Evolutionary conservation across 2,113 vertebrate species (phyloP).

Genomic region (Aepyceros melampus): DNA sequence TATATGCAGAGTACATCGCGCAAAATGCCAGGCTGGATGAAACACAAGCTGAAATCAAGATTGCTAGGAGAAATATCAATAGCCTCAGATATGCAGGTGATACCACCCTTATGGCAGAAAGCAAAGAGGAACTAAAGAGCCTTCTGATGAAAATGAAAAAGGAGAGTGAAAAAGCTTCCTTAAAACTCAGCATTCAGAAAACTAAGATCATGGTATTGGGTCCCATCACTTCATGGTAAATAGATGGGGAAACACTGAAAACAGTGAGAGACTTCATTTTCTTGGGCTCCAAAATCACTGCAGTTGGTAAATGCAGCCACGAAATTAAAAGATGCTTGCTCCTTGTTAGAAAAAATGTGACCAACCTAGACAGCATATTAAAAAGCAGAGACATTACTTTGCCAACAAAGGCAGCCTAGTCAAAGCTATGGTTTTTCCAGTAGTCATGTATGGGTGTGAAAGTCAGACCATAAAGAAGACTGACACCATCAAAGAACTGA

Average conservation of each 20-base stretch:
- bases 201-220: not conserved
- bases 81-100: not conserved
- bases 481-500: not conserved
- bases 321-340: not conserved
- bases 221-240: not conserved
- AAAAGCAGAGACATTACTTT: not conserved
- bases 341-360: not conserved
- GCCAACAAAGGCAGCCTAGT: not conserved
- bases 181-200: not conserved
- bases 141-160: not conserved
- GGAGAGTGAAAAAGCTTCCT: not conserved
- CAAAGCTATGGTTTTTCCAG: not conserved
- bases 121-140: not conserved
- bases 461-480: not conserved
- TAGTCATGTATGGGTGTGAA: not conserved
- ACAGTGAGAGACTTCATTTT: not conserved
- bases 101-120: not conserved
- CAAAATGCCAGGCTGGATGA: not conserved
- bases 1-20: not conserved
- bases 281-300: not conserved
- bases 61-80: not conserved
- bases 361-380: not conserved
- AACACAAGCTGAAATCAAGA: not conserved
- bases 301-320: not conserved
- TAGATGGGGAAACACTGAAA: not conserved